These are phyloP conservation scores for Acholoe squamosa DNA, from an alignment of 2,888 invertebrate genomes.

Conservation along the genomic window DNA sequence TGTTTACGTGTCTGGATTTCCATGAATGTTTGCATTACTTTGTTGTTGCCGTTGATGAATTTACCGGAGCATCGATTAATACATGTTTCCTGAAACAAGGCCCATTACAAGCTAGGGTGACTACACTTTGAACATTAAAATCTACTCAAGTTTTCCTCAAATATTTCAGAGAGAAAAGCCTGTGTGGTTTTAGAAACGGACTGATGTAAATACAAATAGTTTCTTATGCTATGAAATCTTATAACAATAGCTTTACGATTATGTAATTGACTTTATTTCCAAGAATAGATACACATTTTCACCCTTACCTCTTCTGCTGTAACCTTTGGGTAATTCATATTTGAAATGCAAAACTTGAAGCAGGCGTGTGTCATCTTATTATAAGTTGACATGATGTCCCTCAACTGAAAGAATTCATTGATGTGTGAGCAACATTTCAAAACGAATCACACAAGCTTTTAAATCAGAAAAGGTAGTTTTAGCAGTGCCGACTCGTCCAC, in stretches of 20 bases:
- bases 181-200: too few relatives aligned
- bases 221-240: too few relatives aligned
- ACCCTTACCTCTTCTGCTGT: slow-evolving; percentile 59
- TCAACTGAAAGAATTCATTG: slow-evolving; percentile 51
- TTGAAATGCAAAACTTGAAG: slow-evolving; percentile 64
- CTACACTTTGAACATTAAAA: neutral
- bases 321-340: slow-evolving; percentile 61
- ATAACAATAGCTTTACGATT: too few relatives aligned
- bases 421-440: neutral
- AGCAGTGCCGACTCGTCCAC: too few relatives aligned
- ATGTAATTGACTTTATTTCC: too few relatives aligned
- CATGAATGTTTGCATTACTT: slow-evolving; percentile 65
- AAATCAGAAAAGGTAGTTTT: too few relatives aligned
- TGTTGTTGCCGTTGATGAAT: slow-evolving; percentile 63
- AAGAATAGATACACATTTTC: neutral
- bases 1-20: slow-evolving; percentile 63
- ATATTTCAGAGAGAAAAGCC: too few relatives aligned
- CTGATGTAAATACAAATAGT: too few relatives aligned
- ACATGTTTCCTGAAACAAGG: slow-evolving; percentile 63
- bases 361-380: slow-evolving; percentile 65
- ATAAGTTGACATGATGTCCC: slow-evolving; percentile 64
- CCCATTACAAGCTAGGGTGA: too few relatives aligned
- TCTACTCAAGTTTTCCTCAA: neutral
- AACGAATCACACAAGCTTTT: too few relatives aligned
- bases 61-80: slow-evolving; percentile 63